Evolutionary conservation across 2,888 invertebrate species (phyloP).

Genomic region (Ashinkailepas kermadecensis): DNA sequence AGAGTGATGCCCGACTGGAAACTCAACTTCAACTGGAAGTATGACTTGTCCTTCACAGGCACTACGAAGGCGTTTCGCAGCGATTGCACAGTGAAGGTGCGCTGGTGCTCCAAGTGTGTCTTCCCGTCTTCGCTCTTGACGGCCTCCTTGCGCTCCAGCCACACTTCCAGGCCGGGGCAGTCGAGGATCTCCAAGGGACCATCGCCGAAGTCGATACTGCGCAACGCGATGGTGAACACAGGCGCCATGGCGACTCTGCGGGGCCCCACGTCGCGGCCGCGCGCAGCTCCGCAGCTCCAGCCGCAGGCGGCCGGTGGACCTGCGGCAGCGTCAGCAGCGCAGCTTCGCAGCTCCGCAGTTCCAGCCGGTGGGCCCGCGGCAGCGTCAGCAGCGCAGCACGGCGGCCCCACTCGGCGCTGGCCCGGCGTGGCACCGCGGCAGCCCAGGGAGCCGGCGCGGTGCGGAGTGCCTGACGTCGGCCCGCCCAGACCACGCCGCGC

Average conservation of each 20-base stretch:
- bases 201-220: constrained; percentile 8
- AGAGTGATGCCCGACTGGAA: background rate
- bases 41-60: background rate
- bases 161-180: background rate
- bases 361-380: no score
- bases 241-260: background rate
- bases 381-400: no score
- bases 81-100: background rate
- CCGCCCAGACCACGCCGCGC: background rate
- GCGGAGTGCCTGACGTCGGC: background rate
- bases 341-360: no score
- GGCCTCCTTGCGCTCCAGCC: background rate
- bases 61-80: constrained; percentile 8
- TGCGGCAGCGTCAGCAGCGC: no score
- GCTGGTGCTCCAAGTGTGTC: background rate
- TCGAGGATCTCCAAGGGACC: background rate
- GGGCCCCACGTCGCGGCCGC: no score
- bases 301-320: no score
- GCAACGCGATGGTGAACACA: background rate
- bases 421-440: no score
- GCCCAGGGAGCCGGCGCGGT: no score
- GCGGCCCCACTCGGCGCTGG: no score
- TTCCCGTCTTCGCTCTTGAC: constrained; percentile 1
- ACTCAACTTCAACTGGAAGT: background rate
- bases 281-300: no score